These are phyloP conservation scores for Drosophila tani DNA, from an alignment of 1,140 invertebrate species.

Conservation along the genomic window DNA sequence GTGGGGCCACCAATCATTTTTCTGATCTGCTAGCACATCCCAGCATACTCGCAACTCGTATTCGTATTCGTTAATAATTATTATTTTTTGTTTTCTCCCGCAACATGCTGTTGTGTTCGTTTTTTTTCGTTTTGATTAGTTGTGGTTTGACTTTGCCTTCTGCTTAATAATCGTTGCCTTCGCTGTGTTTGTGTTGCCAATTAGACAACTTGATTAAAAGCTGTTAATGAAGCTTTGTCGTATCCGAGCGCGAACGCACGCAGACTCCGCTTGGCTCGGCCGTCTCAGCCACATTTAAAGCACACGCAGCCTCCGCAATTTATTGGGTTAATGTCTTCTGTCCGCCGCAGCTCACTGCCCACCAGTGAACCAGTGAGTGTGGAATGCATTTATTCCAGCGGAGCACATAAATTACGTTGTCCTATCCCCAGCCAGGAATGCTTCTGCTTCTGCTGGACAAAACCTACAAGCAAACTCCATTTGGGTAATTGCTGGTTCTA, in stretches of 20 bases:
- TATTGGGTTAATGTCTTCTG: slow-evolving; percentile 43
- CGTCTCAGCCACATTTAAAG: not conserved
- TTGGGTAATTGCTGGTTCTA: slow-evolving; percentile 18
- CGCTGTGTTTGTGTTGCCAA: slow-evolving; percentile 45
- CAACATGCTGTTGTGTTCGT: not conserved
- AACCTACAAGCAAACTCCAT: slow-evolving; percentile 34
- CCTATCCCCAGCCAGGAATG: not conserved
- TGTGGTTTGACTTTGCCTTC: slow-evolving; percentile 25
- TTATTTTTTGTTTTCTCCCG: slow-evolving; percentile 11
- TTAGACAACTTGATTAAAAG: slow-evolving; percentile 60
- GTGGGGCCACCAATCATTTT: slow-evolving; percentile 29
- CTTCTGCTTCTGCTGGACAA: not conserved
- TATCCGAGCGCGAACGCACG: slow-evolving; percentile 22
- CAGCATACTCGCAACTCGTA: slow-evolving; percentile 5
- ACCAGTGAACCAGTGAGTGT: not conserved
- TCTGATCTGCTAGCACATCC: slow-evolving; percentile 21
- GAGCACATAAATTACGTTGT: not conserved
- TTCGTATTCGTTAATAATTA: slow-evolving; percentile 9
- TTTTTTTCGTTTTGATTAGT: slow-evolving; percentile 21
- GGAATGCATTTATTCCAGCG: slow-evolving; percentile 7
- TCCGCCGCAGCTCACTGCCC: slow-evolving; percentile 7
- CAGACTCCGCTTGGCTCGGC: slow-evolving; percentile 2
- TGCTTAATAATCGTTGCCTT: slow-evolving; percentile 36
- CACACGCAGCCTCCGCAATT: slow-evolving; percentile 21
- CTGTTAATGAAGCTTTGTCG: slow-evolving; percentile 52